Conservation (phyloP, 2,888 invertebrate genomes). For the Diabrotica balteata region DNA sequence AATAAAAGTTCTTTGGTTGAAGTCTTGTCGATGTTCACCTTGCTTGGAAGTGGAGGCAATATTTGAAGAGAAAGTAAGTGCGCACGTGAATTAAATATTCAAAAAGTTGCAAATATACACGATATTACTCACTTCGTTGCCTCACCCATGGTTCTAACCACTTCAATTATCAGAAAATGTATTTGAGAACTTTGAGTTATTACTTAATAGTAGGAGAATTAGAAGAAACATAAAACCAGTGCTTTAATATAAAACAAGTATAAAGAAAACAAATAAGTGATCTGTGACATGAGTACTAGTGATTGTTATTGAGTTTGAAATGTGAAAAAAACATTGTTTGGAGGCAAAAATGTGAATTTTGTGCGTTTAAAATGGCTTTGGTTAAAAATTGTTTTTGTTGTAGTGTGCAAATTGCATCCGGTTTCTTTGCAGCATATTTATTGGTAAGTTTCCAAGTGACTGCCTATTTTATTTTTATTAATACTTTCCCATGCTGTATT, state of each 20-base stretch:
- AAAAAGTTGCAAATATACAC: conserved; percentile 53
- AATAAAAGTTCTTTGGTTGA: background rate
- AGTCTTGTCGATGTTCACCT: conserved; percentile 22
- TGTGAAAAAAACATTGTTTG: conserved; percentile 17
- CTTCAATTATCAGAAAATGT: conserved; percentile 15
- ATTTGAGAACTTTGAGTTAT: conserved; percentile 7
- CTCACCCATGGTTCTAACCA: conserved; percentile 42
- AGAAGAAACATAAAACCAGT: conserved; percentile 25
- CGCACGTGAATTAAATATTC: conserved; percentile 58
- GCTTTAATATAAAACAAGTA: background rate
- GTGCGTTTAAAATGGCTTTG: conserved; percentile 55
- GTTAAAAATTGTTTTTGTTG: conserved; percentile 61
- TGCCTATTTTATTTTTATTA: background rate
- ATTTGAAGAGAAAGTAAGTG: conserved; percentile 55
- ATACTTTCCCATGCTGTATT: conserved; percentile 11
- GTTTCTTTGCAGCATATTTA: conserved; percentile 61
- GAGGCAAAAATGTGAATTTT: conserved; percentile 30
- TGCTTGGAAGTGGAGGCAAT: conserved; percentile 38
- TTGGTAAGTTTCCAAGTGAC: conserved; percentile 53
- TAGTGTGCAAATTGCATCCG: conserved; percentile 60
- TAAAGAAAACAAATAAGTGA: conserved; percentile 1
- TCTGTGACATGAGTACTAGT: background rate
- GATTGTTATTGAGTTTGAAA: conserved; percentile 5
- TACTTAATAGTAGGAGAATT: background rate
- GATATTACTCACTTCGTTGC: conserved; percentile 51